Base-by-base conservation (phyloP, 1,140 invertebrate genomes). In the Amphibalanus amphitrite region DNA sequence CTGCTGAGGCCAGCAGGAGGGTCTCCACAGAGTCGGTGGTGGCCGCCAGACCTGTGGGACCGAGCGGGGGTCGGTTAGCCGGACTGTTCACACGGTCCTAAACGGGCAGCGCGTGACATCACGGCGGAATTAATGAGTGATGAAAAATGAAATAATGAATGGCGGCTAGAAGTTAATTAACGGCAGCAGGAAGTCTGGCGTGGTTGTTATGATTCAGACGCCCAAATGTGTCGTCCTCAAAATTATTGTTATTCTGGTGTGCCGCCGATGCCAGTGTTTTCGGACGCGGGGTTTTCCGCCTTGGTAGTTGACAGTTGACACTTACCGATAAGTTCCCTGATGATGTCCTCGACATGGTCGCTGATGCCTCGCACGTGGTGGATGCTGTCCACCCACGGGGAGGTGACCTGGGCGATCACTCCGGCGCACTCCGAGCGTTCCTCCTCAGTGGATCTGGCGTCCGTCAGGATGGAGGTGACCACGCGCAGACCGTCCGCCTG, bases 331-430 rank as follows among this genome's bases (percentile, higher is more conserved):
- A 87, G 80, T 68, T 85, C 83, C 29, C 82, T 79, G 4, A 88
- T 80, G 28, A 88, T 82, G 28, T 79, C 78, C 70, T 84, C 80
- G 64, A 87, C 76, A 74, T 86, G 76, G 75, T 85, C 29, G 77
- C 82, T 79, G 1, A 91, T 79, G 17, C 86, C 85, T 28, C 83
- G 82, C 17, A 89, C 80, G 72, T 83, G 83, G 74, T 88, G 86
- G 75, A 86, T 88, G 65, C 87, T 86, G 47, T 90, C 85, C 0
- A 93, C 84, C 87, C 89, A 92, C 6, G 90, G 90, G 67, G 90
- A 91, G 0, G 92, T 95, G 75, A 93, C 88, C 82, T 95, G 92
- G 0, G 91, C 90, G 3, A 95, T 81, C 0, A 94, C 85, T 0
- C 91, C 91, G 4, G 91, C 89, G 0, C 90, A 90, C 80, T 94